Percentiles rank a stretch among this genome's conserved stretches.
Evolutionary conservation across 2,113 vertebrate species (phyloP).

Genomic region (Ibidorhyncha struthersii): DNA sequence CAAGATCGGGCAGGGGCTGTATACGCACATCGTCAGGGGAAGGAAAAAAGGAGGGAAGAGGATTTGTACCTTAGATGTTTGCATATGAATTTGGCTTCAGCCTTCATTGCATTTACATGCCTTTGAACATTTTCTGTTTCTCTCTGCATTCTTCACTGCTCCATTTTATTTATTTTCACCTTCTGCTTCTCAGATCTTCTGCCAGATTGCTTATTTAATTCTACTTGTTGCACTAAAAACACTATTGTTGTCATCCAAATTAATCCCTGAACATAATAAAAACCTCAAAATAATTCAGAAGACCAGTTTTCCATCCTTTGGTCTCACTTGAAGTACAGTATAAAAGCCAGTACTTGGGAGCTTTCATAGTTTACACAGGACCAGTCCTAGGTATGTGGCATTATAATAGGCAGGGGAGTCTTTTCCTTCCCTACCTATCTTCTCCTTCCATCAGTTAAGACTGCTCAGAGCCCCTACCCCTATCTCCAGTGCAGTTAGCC

Average conservation of each 20-base stretch:
- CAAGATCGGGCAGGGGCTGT: not conserved
- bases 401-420: not conserved
- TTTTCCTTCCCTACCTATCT: not conserved
- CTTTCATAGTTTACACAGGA: conserved; percentile 24
- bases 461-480: not conserved
- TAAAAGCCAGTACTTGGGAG: conserved; percentile 16
- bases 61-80: conserved; percentile 1
- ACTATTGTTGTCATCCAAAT: conserved; percentile 62
- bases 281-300: conserved; percentile 52
- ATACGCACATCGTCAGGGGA: not conserved
- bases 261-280: conserved; percentile 55
- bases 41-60: not conserved
- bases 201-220: conserved; percentile 59
- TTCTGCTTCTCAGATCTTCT: conserved; percentile 54
- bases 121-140: conserved; percentile 66
- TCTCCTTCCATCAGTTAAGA: not conserved
- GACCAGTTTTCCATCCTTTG: conserved; percentile 36
- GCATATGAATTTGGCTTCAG: conserved; percentile 37
- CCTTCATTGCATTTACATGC: not conserved
- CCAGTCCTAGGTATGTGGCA: not conserved
- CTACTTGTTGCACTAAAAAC: conserved; percentile 49
- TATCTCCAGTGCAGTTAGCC: not conserved
- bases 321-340: conserved; percentile 25
- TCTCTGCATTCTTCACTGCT: conserved; percentile 60
- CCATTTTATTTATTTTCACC: conserved; percentile 60